These are phyloP conservation scores for Zosterops borbonicus DNA, from an alignment of 2,113 vertebrate species.

Conservation along the genomic window DNA sequence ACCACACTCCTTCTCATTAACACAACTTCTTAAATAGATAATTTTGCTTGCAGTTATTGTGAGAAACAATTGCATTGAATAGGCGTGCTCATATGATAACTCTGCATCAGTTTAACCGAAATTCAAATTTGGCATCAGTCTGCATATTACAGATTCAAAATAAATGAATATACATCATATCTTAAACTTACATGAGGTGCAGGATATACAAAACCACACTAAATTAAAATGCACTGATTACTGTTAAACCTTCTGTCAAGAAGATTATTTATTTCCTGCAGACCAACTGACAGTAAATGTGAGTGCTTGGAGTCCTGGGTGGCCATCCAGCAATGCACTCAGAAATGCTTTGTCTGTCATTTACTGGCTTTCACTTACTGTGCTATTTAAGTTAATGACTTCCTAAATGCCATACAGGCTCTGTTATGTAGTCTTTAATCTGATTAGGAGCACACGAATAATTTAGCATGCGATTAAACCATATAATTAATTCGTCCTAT, in stretches of 20 bases:
- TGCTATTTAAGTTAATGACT: not conserved
- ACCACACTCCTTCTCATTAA: not conserved
- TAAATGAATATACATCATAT: not conserved
- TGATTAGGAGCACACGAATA: not conserved
- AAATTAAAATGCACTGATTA: not conserved
- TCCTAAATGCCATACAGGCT: not conserved
- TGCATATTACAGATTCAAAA: not conserved
- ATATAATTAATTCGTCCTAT: not conserved
- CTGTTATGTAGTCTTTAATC: constrained; percentile 14
- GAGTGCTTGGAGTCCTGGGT: not conserved
- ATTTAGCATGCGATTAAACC: not conserved
- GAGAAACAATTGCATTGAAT: not conserved
- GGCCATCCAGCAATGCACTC: not conserved
- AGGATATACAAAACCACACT: not conserved
- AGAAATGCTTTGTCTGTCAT: not conserved
- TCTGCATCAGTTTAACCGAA: not conserved
- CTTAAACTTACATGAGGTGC: not conserved
- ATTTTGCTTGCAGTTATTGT: not conserved
- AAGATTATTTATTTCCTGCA: not conserved
- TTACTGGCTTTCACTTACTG: not conserved
- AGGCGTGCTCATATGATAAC: not conserved
- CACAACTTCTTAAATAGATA: not conserved
- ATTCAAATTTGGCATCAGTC: not conserved
- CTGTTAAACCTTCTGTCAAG: not conserved
- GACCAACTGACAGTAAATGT: not conserved